Evolutionary conservation across 2,888 invertebrate species (phyloP), one percentile per base, ranked within the genome.

Genomic region (Resseliella maxima): DNA sequence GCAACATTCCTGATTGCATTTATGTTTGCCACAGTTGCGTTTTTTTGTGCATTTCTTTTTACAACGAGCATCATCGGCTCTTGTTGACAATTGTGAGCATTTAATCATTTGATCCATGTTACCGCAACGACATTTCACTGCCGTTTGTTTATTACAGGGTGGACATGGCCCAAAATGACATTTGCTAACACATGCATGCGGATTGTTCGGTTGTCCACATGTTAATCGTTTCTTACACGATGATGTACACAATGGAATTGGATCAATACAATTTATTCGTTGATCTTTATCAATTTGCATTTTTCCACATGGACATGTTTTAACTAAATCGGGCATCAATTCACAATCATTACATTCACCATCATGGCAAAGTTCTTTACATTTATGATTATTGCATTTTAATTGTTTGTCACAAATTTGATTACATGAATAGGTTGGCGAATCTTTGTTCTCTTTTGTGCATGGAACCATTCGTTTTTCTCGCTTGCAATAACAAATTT

Each of bases 21-120:
- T 97, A 91, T 98, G 98, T 36, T 96, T 96, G 0, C 96, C 96
- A 90, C 97, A 97, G 18, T 94, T 94, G 87, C 96, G 92, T 90
- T 96, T 95, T 92, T 97, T 98, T 86, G 95, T 95, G 90, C 99
- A 99, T 88, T 96, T 95, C 89, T 95, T 96, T 89, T 97, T 95
- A 90, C 99, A 99, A 41, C 95, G 92, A 0, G 95, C 94, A 89
- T 95, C 95, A 89, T 95, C 94, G 85, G 94, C 93, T 89, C 94
- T 93, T 0, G 94, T 93, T 0, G 93, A 94, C 15, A 97, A 90
- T 86, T 96, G 94, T 0, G 92, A 92, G 89, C 98, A 98, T 1
- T 94, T 93, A 86, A 97, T 93, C 89, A 96, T 95, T 89, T 95
- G 95, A 88, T 95, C 95, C 91, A 96, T 95, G 90, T 95, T 94